phyloP scores from a whole-genome alignment of 2,797 vertebrate genomes.

The Anabacerthia variegaticeps region DNA sequence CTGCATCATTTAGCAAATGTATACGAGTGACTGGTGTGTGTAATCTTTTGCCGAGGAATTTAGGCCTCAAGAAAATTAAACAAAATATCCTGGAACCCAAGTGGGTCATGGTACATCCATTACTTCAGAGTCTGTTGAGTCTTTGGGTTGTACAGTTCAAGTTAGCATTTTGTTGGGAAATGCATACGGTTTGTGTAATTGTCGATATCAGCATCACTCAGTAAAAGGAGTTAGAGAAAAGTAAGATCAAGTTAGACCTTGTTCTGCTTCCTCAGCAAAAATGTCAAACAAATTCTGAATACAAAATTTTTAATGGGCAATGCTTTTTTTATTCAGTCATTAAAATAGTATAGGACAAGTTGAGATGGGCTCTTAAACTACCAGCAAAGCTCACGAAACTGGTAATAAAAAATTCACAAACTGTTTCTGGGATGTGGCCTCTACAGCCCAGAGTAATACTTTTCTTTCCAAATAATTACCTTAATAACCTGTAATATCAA shows the following conservation, averaged over 20 bases:
- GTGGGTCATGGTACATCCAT: background rate
- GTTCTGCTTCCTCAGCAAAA: constrained; percentile 50
- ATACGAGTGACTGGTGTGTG: background rate
- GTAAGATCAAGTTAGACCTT: constrained; percentile 12
- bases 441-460: background rate
- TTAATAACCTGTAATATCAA: constrained; percentile 50
- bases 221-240: background rate
- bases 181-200: background rate
- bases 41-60: background rate
- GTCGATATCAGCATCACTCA: background rate
- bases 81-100: background rate
- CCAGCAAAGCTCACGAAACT: background rate
- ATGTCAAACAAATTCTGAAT: constrained; percentile 14
- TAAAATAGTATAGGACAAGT: background rate
- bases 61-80: background rate
- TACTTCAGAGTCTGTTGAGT: background rate
- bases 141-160: background rate
- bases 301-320: background rate
- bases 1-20: background rate
- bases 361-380: background rate
- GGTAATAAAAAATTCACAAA: background rate
- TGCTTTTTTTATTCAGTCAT: background rate
- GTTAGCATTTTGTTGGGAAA: background rate
- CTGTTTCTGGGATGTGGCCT: background rate
- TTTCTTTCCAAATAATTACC: constrained; percentile 42